Conservation (phyloP, 2,113 vertebrate genomes). For the Sialia sialis region DNA sequence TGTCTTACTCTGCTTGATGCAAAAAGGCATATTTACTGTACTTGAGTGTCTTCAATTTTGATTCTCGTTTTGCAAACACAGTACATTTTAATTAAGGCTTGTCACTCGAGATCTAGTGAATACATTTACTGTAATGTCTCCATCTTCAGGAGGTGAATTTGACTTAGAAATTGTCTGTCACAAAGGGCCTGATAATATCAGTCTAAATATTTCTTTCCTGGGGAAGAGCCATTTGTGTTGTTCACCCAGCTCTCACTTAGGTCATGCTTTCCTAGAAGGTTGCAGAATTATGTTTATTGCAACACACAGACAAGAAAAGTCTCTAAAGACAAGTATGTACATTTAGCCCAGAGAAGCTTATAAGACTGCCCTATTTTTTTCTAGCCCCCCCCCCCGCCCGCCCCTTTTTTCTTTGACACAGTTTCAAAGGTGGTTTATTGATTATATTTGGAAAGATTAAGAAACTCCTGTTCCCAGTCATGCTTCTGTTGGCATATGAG, state of each 20-base stretch:
- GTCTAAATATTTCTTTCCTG: slow-evolving; percentile 15
- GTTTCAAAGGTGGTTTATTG: neutral
- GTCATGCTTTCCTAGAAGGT: neutral
- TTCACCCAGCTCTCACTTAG: neutral
- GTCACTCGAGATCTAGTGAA: slow-evolving; percentile 4
- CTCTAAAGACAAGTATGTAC: neutral
- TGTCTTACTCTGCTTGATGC: neutral
- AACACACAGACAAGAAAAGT: neutral
- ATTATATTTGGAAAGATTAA: slow-evolving; percentile 34
- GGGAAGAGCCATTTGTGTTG: neutral
- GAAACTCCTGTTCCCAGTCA: neutral
- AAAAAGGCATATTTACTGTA: slow-evolving; percentile 25
- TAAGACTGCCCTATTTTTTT: neutral
- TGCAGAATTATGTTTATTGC: neutral
- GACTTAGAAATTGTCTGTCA: neutral
- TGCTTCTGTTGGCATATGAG: neutral
- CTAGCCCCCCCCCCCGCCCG: rapidly evolving
- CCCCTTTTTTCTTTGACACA: neutral
- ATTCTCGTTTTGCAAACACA: neutral
- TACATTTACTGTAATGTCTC: slow-evolving; percentile 4
- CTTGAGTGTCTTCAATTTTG: slow-evolving; percentile 15
- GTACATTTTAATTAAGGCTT: slow-evolving; percentile 53
- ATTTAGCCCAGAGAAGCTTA: neutral
- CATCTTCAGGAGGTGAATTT: slow-evolving; percentile 13
- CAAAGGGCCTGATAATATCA: neutral